phyloP scores from a whole-genome alignment of 2,888 invertebrate genomes.

The Ptychoptera contaminata region DNA sequence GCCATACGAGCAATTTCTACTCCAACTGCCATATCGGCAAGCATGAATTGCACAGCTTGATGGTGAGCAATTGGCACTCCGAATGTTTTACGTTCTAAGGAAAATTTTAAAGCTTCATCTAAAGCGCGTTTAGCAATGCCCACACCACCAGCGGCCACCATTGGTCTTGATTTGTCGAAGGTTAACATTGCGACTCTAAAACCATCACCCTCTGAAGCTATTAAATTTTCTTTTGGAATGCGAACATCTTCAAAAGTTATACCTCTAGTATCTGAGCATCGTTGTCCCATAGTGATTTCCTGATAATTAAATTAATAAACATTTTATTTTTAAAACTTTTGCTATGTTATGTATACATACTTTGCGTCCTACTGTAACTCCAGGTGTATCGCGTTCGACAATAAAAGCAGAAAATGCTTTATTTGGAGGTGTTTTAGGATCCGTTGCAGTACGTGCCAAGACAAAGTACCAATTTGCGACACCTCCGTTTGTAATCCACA shows the following conservation, averaged over 20 bases:
- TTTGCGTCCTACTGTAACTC: conserved; percentile 80
- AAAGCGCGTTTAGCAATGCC: conserved; percentile 82
- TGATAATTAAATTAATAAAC: conserved; percentile 19
- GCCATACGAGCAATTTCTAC: conserved; percentile 76
- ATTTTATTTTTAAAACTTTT: conserved; percentile 1
- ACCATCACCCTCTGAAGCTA: conserved; percentile 78
- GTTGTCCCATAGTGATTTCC: conserved; percentile 95
- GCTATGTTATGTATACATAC: conserved; percentile 31
- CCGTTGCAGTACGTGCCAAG: conserved; percentile 79
- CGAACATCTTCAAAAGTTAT: conserved; percentile 95
- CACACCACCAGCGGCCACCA: conserved; percentile 79
- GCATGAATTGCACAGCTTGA: conserved; percentile 85
- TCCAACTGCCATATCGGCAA: conserved; percentile 91
- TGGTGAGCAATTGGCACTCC: conserved; percentile 67
- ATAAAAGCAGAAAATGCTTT: conserved; percentile 97
- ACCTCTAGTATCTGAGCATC: conserved; percentile 87
- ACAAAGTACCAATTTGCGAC: conserved; percentile 96
- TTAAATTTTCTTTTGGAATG: conserved; percentile 85
- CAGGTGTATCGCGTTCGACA: conserved; percentile 79
- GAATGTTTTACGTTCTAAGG: conserved; percentile 86
- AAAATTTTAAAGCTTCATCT: conserved; percentile 85
- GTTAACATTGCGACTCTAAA: conserved; percentile 97
- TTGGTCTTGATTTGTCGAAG: conserved; percentile 87
- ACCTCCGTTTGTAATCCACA: conserved; percentile 99
- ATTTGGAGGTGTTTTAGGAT: conserved; percentile 77